Base-by-base conservation (phyloP, 2,113 vertebrate genomes). In the Polyodon spathula region DNA sequence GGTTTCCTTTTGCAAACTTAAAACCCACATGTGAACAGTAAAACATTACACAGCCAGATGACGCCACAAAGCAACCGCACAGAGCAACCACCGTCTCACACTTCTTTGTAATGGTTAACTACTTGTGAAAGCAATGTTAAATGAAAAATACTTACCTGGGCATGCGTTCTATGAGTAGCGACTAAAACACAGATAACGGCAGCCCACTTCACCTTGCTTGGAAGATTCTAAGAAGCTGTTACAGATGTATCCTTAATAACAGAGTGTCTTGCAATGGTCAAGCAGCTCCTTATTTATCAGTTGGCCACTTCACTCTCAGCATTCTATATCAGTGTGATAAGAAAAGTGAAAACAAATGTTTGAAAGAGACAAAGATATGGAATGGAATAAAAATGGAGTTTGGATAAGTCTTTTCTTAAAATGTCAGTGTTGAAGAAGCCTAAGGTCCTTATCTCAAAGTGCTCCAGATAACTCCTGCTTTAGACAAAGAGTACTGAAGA, bases 121-220 rank as follows among this genome's bases (percentile, higher is more conserved):
- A 27, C 27, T 3, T 27, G 27, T 27, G 27, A 27, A 27, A 27
- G 27, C 27, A 27, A 3, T 27, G 27, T 27, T 27, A 2, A 27
- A 27, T 27, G 1, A 27, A 27, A 27, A 27, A 27, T 40, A 63
- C 71, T 71, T 69, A 77, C 78, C 71, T 70, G 62, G 72, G 0
- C 1, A 68, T 8, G 52, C 76, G 74, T 66, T 81, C 68, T 1
- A 71, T 73, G 40, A 76, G 67, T n/a, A 10, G 75, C 72, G 65
- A 78, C 63, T 64, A 76, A 8, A 66, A 68, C 50, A 64, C 72
- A 78, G 56, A 75, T 10, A 41, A 67, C 60, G 60, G 78, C 37
- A 16, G 44, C 66, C 67, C 64, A 75, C 71, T 71, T 73, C 75
- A 78, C 76, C 10, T 1, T 76, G 38, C 27, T 27, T 27, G 2